Evolutionary conservation across 2,113 vertebrate species (phyloP).

Genomic region (Podilymbus podiceps): DNA sequence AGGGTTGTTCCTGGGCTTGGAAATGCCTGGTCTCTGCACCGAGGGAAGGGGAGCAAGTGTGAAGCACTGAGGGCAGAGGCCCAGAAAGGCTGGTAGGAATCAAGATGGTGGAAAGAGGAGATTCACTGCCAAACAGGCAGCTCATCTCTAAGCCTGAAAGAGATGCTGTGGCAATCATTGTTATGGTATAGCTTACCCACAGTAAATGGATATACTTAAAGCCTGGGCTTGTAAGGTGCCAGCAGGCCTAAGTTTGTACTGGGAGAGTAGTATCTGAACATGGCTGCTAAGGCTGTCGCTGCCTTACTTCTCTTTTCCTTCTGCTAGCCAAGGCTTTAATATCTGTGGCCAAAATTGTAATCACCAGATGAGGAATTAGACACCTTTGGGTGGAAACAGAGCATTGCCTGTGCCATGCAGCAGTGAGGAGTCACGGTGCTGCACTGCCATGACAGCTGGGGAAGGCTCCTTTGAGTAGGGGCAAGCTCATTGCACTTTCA

Average conservation of each 20-base stretch:
- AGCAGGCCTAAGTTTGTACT: not conserved
- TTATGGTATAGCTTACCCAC: not conserved
- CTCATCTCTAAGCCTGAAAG: not conserved
- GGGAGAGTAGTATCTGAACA: not conserved
- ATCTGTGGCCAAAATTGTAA: not conserved
- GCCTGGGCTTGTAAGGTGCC: not conserved
- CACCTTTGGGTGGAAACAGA: not conserved
- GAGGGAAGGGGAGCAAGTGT: not conserved
- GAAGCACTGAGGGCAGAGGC: not conserved
- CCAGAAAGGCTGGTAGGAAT: not conserved
- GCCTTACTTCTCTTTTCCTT: not conserved
- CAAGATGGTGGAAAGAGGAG: not conserved
- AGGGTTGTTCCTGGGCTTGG: not conserved
- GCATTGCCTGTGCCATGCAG: fast-evolving
- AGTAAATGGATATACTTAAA: not conserved
- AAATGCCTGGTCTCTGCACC: not conserved
- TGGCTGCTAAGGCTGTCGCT: not conserved
- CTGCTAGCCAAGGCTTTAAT: not conserved
- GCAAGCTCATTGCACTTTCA: too few relatives aligned
- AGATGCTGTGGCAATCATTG: not conserved
- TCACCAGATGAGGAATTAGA: not conserved
- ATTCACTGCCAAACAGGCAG: not conserved
- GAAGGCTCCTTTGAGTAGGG: fast-evolving
- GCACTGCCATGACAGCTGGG: fast-evolving
- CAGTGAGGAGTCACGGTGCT: not conserved